Evolutionary conservation across 2,113 vertebrate genomes (phyloP).

Genomic region (Pangasianodon hypophthalmus): DNA sequence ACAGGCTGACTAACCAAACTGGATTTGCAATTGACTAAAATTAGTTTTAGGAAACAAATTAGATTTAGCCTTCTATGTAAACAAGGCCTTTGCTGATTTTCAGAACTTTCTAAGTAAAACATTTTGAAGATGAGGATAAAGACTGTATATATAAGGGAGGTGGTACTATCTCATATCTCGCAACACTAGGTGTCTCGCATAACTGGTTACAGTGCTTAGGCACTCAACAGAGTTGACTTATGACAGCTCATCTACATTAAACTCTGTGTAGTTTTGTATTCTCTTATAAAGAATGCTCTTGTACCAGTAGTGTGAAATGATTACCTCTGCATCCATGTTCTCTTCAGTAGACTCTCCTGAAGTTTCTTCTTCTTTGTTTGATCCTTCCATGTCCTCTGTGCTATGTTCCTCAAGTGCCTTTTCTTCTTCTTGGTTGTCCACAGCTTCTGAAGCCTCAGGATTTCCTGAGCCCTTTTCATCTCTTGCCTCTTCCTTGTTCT

Average conservation of each 20-base stretch:
- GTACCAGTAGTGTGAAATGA: background rate
- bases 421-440: slow-evolving; percentile 30
- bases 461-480: slow-evolving; percentile 23
- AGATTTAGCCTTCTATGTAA: background rate
- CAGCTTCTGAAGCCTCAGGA: background rate
- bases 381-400: slow-evolving; percentile 23
- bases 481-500: slow-evolving; percentile 38
- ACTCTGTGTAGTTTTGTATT: background rate
- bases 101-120: background rate
- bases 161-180: background rate
- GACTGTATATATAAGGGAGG: background rate
- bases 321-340: slow-evolving; percentile 21
- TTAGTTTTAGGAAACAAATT: background rate
- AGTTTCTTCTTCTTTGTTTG: background rate
- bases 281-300: background rate
- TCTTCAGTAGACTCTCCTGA: background rate
- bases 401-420: slow-evolving; percentile 31
- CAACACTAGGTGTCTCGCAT: background rate
- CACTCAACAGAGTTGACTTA: background rate
- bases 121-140: background rate
- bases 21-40: background rate
- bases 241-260: background rate
- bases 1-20: background rate
- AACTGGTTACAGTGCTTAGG: background rate
- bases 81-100: background rate